Conservation (phyloP, 2,888 invertebrate species). For the Allacma fusca region DNA sequence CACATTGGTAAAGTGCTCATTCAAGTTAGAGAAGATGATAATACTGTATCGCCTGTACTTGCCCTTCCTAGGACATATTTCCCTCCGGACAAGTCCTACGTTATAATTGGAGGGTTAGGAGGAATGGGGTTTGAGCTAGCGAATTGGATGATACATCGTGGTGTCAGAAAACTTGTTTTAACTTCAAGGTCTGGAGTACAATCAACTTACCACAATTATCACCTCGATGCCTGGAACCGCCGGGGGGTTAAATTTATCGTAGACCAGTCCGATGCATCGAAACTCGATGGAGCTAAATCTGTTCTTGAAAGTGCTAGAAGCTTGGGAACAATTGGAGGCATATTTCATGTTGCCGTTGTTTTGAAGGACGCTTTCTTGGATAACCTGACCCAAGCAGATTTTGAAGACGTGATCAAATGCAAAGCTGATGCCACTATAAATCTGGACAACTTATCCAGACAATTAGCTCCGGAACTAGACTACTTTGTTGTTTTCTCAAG, state of each 20-base stretch:
- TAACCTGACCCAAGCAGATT: slow-evolving; percentile 65
- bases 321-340: slow-evolving; percentile 66
- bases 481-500: slow-evolving; percentile 71
- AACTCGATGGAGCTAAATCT: slow-evolving; percentile 62
- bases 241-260: slow-evolving; percentile 75
- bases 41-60: no score
- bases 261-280: slow-evolving; percentile 65
- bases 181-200: slow-evolving; percentile 81
- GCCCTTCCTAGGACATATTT: slow-evolving; percentile 65
- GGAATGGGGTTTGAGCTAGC: slow-evolving; percentile 90
- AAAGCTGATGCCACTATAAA: slow-evolving; percentile 68
- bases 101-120: slow-evolving; percentile 80
- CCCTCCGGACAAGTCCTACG: slow-evolving; percentile 66
- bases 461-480: slow-evolving; percentile 65
- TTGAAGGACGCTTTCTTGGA: slow-evolving; percentile 66
- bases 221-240: slow-evolving; percentile 68
- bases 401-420: slow-evolving; percentile 65
- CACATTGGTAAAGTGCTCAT: slow-evolving; percentile 81
- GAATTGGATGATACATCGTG: slow-evolving; percentile 85
- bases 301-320: slow-evolving; percentile 55
- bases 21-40: slow-evolving; percentile 65
- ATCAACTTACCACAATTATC: slow-evolving; percentile 82
- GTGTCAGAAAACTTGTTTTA: slow-evolving; percentile 79
- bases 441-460: slow-evolving; percentile 66
- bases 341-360: slow-evolving; percentile 70